phyloP scores from a whole-genome alignment of 2,888 invertebrate genomes.

The Melieria omissa region DNA sequence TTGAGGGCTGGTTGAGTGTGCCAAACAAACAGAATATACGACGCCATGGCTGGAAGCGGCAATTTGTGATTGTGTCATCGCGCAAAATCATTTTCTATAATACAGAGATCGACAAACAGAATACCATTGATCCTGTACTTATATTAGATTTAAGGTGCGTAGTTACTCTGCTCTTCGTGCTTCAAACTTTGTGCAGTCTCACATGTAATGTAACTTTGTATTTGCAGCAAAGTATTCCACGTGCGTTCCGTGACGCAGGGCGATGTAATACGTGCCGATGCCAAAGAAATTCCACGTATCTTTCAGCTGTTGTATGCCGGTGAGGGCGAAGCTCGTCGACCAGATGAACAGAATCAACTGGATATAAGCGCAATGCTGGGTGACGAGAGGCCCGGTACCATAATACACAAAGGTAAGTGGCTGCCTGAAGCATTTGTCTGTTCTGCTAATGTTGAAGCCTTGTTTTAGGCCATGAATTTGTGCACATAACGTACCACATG shows the following conservation, averaged over 20 bases:
- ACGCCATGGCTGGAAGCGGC: slow-evolving; percentile 96
- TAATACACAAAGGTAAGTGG: slow-evolving; percentile 63
- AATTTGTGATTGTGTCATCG: slow-evolving; percentile 96
- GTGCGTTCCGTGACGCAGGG: slow-evolving; percentile 98
- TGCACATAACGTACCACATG: slow-evolving; percentile 97
- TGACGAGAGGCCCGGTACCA: slow-evolving; percentile 66
- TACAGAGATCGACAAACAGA: slow-evolving; percentile 92
- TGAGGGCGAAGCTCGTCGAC: slow-evolving; percentile 90
- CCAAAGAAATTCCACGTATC: slow-evolving; percentile 98
- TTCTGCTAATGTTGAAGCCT: background rate
- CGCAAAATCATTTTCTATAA: slow-evolving; percentile 98
- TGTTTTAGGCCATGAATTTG: slow-evolving; percentile 84
- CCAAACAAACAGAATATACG: slow-evolving; percentile 96
- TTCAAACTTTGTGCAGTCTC: background rate
- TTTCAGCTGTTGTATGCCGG: slow-evolving; percentile 97
- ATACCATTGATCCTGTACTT: slow-evolving; percentile 89
- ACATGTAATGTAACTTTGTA: background rate
- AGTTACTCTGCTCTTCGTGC: slow-evolving; percentile 11
- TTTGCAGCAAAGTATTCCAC: slow-evolving; percentile 94
- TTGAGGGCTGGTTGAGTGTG: slow-evolving; percentile 96
- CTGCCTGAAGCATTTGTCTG: background rate
- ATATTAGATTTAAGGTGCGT: slow-evolving; percentile 93
- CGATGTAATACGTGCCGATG: slow-evolving; percentile 98
- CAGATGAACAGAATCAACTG: slow-evolving; percentile 74
- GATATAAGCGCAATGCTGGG: slow-evolving; percentile 69